A percentile compares a stretch with the other conserved stretches of the same genome.
phyloP scores from a whole-genome alignment of 1,140 invertebrate species.

The Orchesella cincta region DNA sequence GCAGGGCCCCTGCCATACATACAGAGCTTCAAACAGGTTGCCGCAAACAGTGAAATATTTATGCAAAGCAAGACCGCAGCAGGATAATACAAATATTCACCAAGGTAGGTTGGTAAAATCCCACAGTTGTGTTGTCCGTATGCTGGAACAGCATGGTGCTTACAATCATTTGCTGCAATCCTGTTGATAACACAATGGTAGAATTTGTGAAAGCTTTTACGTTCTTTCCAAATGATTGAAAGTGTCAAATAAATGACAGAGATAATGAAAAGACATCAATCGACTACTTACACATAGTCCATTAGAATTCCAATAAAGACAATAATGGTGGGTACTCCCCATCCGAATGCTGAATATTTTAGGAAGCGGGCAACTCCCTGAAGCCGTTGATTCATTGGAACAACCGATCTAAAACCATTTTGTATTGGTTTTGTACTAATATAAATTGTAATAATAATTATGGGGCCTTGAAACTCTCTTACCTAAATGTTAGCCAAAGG shows the following conservation, averaged over 20 bases:
- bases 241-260: background rate
- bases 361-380: background rate
- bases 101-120: background rate
- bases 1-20: background rate
- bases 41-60: slow-evolving; percentile 13
- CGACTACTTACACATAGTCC: slow-evolving; percentile 23
- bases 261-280: background rate
- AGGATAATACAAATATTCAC: slow-evolving; percentile 22
- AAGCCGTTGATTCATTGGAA: slow-evolving; percentile 20
- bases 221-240: background rate
- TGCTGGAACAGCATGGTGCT: slow-evolving; percentile 12
- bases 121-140: slow-evolving; percentile 16
- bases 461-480: slow-evolving; percentile 1
- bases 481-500: slow-evolving; percentile 38
- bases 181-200: background rate
- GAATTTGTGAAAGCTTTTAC: background rate
- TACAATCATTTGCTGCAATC: slow-evolving; percentile 1
- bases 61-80: slow-evolving; percentile 10
- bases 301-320: background rate
- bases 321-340: slow-evolving; percentile 1
- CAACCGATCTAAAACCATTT: background rate
- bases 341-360: slow-evolving; percentile 23
- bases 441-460: background rate
- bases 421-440: background rate
- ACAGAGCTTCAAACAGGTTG: slow-evolving; percentile 17